Evolutionary conservation across 1,140 invertebrate genomes (phyloP).

Genomic region (Drosophila lowei): DNA sequence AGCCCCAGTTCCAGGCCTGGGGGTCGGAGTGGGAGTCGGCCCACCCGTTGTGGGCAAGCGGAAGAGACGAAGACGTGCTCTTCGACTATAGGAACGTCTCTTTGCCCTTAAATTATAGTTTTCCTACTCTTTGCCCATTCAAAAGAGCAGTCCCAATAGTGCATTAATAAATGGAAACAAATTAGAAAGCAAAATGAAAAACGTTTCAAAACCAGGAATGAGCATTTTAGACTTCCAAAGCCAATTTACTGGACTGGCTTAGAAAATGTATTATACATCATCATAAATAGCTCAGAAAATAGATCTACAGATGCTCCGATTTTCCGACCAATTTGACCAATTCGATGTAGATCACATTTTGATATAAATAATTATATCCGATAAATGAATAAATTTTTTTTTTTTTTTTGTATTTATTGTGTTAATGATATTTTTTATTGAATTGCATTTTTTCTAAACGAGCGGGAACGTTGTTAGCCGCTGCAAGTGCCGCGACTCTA

Average conservation of each 20-base stretch:
- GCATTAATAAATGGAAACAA: too few species aligned
- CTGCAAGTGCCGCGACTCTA: too few species aligned
- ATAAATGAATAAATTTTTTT: conserved; percentile 17
- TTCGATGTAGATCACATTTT: background rate
- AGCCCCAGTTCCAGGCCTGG: conserved; percentile 86
- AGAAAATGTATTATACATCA: too few species aligned
- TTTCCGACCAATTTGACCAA: background rate
- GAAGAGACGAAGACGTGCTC: conserved; percentile 54
- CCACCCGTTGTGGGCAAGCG: conserved; percentile 81
- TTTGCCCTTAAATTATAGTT: background rate
- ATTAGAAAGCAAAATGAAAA: too few species aligned
- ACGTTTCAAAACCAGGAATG: too few species aligned
- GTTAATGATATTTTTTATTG: background rate
- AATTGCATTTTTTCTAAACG: too few species aligned
- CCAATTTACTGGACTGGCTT: too few species aligned
- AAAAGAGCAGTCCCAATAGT: too few species aligned
- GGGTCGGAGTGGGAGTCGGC: conserved; percentile 82
- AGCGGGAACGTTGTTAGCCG: too few species aligned
- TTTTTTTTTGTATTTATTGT: too few species aligned
- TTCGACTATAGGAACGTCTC: background rate
- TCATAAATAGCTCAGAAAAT: background rate
- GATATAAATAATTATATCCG: too few species aligned
- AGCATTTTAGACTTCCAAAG: too few species aligned
- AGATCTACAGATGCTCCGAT: background rate
- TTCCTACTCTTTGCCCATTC: background rate